Conservation (phyloP, 1,140 invertebrate genomes). For the Anadara kagoshimensis region DNA sequence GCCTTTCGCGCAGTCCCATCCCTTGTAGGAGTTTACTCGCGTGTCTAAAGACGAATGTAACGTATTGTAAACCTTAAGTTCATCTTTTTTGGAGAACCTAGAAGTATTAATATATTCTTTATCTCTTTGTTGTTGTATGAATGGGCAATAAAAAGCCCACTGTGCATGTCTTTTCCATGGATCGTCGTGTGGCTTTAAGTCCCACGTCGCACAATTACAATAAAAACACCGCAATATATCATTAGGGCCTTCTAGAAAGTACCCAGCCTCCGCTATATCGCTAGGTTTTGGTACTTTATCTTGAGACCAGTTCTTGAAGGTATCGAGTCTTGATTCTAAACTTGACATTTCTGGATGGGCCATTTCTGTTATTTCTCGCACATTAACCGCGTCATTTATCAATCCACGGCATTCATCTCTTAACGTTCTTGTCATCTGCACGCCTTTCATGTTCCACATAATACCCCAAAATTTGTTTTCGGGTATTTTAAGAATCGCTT, state of each 20-base stretch:
- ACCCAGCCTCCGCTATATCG: slow-evolving; percentile 12
- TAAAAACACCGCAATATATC: slow-evolving; percentile 9
- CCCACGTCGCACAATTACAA: slow-evolving; percentile 20
- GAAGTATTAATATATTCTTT: slow-evolving; percentile 1
- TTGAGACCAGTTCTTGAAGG: background rate
- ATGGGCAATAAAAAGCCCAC: slow-evolving; percentile 21
- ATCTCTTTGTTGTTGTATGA: background rate
- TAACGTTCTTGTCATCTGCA: background rate
- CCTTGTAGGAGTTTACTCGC: background rate
- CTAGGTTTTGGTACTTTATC: slow-evolving; percentile 1
- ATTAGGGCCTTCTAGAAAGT: background rate
- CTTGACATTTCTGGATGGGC: slow-evolving; percentile 11
- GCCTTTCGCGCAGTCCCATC: background rate
- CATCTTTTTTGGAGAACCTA: slow-evolving; percentile 1
- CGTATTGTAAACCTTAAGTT: slow-evolving; percentile 11
- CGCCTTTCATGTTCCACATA: slow-evolving; percentile 14
- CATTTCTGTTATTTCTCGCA: background rate
- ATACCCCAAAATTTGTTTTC: slow-evolving; percentile 15
- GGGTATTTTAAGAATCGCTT: slow-evolving; percentile 5
- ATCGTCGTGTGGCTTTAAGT: slow-evolving; percentile 21
- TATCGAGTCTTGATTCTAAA: background rate
- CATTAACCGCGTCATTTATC: slow-evolving; percentile 17
- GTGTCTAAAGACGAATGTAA: background rate
- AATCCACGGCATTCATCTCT: slow-evolving; percentile 11
- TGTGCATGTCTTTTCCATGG: slow-evolving; percentile 25